phyloP scores from a whole-genome alignment of 2,888 invertebrate genomes.

The Cephus nigrinus region DNA sequence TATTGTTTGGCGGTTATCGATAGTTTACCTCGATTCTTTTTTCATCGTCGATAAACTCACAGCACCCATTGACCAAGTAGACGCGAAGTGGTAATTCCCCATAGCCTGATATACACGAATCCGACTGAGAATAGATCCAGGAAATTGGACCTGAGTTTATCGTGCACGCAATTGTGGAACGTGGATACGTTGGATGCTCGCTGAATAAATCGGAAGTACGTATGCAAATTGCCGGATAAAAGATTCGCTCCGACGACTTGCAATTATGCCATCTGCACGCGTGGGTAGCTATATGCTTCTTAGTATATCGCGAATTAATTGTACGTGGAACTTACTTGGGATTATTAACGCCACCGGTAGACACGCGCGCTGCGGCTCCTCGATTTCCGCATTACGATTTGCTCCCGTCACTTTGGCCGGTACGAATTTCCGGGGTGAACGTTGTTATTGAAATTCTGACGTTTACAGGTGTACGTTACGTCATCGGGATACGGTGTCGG shows the following conservation, averaged over 20 bases:
- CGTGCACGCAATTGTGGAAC: neutral
- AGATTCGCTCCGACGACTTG: neutral
- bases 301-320: neutral
- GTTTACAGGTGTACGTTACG: neutral
- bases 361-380: neutral
- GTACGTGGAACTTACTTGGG: neutral
- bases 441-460: neutral
- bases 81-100: neutral
- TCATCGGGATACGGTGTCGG: neutral
- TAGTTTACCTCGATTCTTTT: conserved; percentile 9
- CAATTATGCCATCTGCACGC: neutral
- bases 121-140: neutral
- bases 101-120: neutral
- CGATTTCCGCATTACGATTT: neutral
- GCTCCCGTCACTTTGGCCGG: neutral
- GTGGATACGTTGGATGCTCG: neutral
- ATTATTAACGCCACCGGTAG: neutral
- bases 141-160: neutral
- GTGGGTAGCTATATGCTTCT: neutral
- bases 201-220: neutral
- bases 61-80: neutral
- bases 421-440: neutral
- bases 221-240: neutral
- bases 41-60: conserved; percentile 22
- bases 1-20: conserved; percentile 6